Base-by-base conservation (phyloP, 2,113 vertebrate genomes). In the Melozone crissalis region DNA sequence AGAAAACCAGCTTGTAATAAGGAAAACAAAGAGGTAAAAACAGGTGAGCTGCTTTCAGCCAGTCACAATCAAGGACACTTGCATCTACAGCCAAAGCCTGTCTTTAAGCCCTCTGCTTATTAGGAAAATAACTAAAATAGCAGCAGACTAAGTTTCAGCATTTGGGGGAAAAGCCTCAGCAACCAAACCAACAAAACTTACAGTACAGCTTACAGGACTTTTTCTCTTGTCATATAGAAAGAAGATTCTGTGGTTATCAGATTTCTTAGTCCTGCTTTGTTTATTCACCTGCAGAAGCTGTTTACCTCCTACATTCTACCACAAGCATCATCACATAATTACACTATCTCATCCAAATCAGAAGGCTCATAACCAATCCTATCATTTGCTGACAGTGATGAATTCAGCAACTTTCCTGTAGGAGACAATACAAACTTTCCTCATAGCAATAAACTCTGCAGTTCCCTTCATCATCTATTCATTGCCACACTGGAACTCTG, bases 381-480 rank as follows among this genome's bases (percentile, higher is more conserved):
- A 6, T 55, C 58, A 88, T 71, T 76, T 93, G 87, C 94, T 94
- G 87, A 93, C 72, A 94, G 63, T 37, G 80, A 78, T 77, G 87
- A 96, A 83, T 90, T 94, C 96, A 91, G 88, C 94, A 89, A 68
- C 67, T 81, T 94, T 86, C 65, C 67, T 73, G 66, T 35, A 87
- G 47, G 77, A 89, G 87, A 94, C 93, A 93, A 97, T 93, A 46
- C 75, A 86, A 77, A 71, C 72, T 92, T 93, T 79, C 92, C 94
- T 68, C 88, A 84, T 57, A 90, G 86, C 86, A 93, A 81, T 93
- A 92, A 94, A 90, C 59, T 82, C 20, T 75, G 73, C 78, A 89
- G 95, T 71, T 91, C 61, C 90, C 90, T 93, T 95, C 92, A 88
- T 96, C 90, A 84, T 93, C 94, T 93, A 63, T 76, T 97, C 90